A percentile compares a stretch with the other conserved stretches of the same genome.
phyloP scores from a whole-genome alignment of 1,140 invertebrate genomes.

The Psilanteris sp. region DNA sequence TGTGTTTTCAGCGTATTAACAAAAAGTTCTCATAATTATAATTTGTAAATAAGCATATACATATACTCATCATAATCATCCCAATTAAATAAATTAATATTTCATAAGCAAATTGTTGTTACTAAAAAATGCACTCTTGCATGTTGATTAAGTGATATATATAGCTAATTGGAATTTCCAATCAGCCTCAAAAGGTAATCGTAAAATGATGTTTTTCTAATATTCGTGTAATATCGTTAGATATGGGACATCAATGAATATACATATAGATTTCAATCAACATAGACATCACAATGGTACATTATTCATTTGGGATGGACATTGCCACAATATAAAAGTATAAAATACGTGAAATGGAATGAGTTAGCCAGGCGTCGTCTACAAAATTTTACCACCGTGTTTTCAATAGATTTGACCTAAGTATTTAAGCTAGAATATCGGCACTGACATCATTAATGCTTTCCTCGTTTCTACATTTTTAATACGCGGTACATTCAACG shows the following conservation, averaged over 20 bases:
- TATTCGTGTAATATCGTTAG: constrained; percentile 46
- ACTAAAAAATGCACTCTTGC: no score
- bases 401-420: constrained; percentile 13
- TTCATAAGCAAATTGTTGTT: no score
- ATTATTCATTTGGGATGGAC: constrained; percentile 28
- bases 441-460: constrained; percentile 33
- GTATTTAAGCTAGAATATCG: constrained; percentile 20
- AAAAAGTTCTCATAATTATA: no score
- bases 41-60: no score
- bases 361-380: constrained; percentile 53
- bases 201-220: no score
- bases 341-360: constrained; percentile 61
- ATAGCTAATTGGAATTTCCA: no score
- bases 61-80: no score
- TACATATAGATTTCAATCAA: constrained; percentile 49
- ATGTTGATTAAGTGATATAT: no score
- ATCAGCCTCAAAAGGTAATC: constrained; percentile 37
- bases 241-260: constrained; percentile 67
- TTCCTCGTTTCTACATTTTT: constrained; percentile 19
- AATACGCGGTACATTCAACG: constrained; percentile 21
- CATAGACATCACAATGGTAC: constrained; percentile 43
- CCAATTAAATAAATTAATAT: no score
- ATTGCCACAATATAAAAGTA: constrained; percentile 67
- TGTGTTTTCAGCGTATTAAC: no score
- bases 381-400: constrained; percentile 27